Evolutionary conservation across 2,888 invertebrate genomes (phyloP), one percentile per base, ranked within the genome.

Genomic region (Syritta pipiens): DNA sequence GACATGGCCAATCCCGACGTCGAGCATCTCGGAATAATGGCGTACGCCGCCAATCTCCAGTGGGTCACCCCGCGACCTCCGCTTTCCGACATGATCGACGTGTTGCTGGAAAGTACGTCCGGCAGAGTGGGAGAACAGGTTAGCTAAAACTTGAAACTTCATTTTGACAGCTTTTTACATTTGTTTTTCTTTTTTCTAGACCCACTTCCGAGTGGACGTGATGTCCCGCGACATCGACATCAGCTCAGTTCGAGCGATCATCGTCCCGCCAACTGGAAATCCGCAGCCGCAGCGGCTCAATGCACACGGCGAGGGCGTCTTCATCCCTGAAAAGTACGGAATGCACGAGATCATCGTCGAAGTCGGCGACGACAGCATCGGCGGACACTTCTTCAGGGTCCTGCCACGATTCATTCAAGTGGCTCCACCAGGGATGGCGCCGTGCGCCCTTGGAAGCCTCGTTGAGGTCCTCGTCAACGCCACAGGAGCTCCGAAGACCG

Each of bases 21-120:
- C 4, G 98, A 99, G 86, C 98, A 98, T 90, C 91, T 99, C 82
- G 98, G 97, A 6, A 96, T 98, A 68, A 99, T 99, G 99, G 96
- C 98, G 0, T 98, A 98, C 89, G 96, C 96, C 0, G 96, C 98
- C 0, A 93, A 96, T 86, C 95, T 96, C 89, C 95, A 96, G 83
- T 96, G 97, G 93, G 92, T 97, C 26, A 93, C 95, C 22, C 95
- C 96, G 67, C 90, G 95, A 44, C 95, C 95, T 7, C 94, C 95
- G 4, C 91, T 96, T 0, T 94, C 95, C 71, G 96, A 97, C 85
- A 92, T 96, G 89, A 91, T 97, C 59, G 92, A 93, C 74, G 94
- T 96, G 0, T 93, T 94, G 48, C 90, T 95, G 71, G 95, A 96
- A 85, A 94, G 94, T 44, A 95, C 95, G 55, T 96, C 95, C 20